phyloP scores from a whole-genome alignment of 2,888 invertebrate species.

The Platycheirus rosarum region DNA sequence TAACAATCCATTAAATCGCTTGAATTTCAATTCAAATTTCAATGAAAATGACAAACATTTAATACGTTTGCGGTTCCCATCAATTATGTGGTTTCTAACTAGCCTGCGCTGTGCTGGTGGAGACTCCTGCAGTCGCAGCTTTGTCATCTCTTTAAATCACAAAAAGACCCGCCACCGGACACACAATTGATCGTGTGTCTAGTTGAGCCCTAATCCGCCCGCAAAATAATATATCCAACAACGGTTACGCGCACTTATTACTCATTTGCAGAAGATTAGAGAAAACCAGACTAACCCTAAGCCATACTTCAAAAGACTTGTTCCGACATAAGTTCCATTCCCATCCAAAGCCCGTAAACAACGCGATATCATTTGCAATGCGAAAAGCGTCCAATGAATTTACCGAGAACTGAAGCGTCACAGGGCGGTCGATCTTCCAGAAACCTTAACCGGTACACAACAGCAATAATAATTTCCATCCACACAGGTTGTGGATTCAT shows the following conservation, averaged over 20 bases:
- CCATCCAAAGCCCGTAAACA: constrained; percentile 9
- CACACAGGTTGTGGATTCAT: constrained; percentile 63
- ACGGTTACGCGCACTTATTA: constrained; percentile 56
- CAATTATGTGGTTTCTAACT: constrained; percentile 29
- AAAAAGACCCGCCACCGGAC: constrained; percentile 56
- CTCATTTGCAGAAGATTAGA: constrained; percentile 71
- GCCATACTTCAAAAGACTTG: constrained; percentile 54
- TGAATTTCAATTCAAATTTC: constrained; percentile 63
- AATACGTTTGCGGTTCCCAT: constrained; percentile 53
- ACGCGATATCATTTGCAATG: constrained; percentile 67
- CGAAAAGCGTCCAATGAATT: constrained; percentile 69
- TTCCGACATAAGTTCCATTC: constrained; percentile 30
- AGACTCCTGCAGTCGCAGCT: constrained; percentile 1
- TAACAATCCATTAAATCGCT: constrained; percentile 57
- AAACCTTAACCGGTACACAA: constrained; percentile 65
- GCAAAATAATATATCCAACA: constrained; percentile 28
- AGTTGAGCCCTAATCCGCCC: constrained; percentile 35
- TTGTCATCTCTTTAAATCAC: constrained; percentile 24
- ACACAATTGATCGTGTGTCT: constrained; percentile 61
- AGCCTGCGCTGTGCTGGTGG: constrained; percentile 3
- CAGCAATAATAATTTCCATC: constrained; percentile 70
- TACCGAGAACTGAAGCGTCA: constrained; percentile 54
- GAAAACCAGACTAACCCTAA: constrained; percentile 45
- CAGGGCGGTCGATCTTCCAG: constrained; percentile 39
- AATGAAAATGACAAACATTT: constrained; percentile 57